Base-by-base conservation (phyloP, 2,113 vertebrate genomes). In the Phalacrocorax carbo region DNA sequence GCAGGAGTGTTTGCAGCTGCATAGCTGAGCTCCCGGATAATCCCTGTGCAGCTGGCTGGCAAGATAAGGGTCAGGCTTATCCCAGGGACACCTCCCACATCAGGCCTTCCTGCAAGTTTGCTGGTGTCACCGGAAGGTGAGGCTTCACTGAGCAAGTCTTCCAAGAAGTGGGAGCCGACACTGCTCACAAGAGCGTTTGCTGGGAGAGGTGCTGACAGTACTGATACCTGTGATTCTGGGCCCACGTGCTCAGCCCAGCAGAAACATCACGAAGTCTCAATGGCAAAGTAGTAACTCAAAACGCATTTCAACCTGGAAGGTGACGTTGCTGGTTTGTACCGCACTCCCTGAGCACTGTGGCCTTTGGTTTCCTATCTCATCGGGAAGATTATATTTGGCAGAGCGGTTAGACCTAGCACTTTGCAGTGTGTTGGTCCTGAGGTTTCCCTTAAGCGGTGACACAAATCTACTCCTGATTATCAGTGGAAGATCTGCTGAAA, bases 1-100 rank as follows among this genome's bases (percentile, higher is more conserved):
- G 25, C 70, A 72, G 15, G 52, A 88, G 55, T 8, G n/a, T 57
- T n/a, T 80, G 91, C 83, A 96, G 82, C 73, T 70, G 48, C 92
- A 65, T 20, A 77, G 90, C 87, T 65, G 71, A 14, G 29, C 20
- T 88, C 79, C 64, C 9, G 0, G 79, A 96, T 83, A 78, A 58
- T 51, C 52, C 93, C 69, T 79, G 26, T 60, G 76, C 96, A 96
- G 94, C 96, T 97, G 96, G 82, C 85, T 62, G 55, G 30, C 76
- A 72, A 96, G 97, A 97, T 98, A 98, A 98, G 75, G 57, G 75
- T 15, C 48, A 58, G 52, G 85, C 94, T 84, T 70, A 90, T 90
- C 93, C 86, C 69, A 61, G 58, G 69, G 93, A 76, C 94, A 72
- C 93, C 91, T 96, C 97, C 97, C 89, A 80, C 75, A 68, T 1